A percentile compares a stretch with the other conserved stretches of the same genome.
These are phyloP conservation scores for Periparus ater DNA, from an alignment of 2,797 vertebrate species.

Conservation along the genomic window DNA sequence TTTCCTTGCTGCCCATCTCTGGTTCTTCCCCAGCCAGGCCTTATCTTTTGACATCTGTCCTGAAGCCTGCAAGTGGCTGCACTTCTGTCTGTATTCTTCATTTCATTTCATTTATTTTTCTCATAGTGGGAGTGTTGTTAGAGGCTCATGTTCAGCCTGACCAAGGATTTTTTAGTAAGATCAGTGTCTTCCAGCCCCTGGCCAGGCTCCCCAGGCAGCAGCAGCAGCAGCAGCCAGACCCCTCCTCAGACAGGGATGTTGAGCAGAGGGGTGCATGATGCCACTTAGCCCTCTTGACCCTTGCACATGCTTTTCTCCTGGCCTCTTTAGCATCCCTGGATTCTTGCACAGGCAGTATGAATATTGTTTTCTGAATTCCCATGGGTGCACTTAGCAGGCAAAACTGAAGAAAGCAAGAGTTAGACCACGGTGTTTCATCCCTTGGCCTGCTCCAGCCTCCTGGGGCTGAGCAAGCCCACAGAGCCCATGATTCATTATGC, in stretches of 20 bases:
- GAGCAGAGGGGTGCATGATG: not conserved
- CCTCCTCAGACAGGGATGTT: rapidly evolving
- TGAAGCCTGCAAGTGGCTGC: not conserved
- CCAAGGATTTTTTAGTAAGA: not conserved
- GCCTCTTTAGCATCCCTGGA: not conserved
- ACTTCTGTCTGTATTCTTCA: too few relatives aligned
- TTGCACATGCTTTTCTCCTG: not conserved
- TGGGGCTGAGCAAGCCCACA: not conserved
- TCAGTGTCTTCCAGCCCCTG: not conserved
- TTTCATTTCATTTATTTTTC: not conserved
- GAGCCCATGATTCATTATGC: not conserved
- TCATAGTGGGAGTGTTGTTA: not conserved
- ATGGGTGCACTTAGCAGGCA: not conserved
- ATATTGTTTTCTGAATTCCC: not conserved
- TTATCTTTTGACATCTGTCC: not conserved
- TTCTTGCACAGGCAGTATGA: conserved; percentile 4
- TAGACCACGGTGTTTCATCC: not conserved
- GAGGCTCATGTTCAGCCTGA: not conserved
- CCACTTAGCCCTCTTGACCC: not conserved
- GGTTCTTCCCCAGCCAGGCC: not conserved
- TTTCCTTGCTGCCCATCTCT: not conserved
- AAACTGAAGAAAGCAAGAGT: conserved; percentile 3
- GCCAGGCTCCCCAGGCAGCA: not conserved
- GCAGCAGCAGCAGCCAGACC: not conserved
- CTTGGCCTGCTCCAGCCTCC: not conserved